phyloP scores from a whole-genome alignment of 1,140 invertebrate genomes.

The Armadillidium nasatum region DNA sequence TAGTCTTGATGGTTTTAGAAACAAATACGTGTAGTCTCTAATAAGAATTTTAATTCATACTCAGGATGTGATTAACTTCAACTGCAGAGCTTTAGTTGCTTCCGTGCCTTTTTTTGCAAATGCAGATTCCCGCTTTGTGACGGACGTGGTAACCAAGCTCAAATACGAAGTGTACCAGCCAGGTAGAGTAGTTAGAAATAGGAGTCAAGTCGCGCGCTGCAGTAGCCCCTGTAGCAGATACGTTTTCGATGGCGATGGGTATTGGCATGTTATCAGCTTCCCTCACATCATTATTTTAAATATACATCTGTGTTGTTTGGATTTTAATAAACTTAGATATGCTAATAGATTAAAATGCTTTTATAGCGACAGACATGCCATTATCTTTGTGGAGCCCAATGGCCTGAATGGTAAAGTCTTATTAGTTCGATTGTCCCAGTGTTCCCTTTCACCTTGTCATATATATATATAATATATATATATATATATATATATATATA shows the following conservation, averaged over 20 bases:
- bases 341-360: not conserved
- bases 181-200: slow-evolving; percentile 55
- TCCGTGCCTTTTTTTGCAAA: slow-evolving; percentile 98
- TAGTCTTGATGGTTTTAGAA: slow-evolving; percentile 32
- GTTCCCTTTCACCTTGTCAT: not conserved
- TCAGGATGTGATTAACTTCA: slow-evolving; percentile 96
- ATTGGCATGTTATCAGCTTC: slow-evolving; percentile 12
- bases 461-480: too few species aligned
- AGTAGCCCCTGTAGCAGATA: not conserved
- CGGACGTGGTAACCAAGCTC: slow-evolving; percentile 94
- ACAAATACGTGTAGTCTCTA: slow-evolving; percentile 22
- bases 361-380: not conserved
- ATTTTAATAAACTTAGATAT: not conserved
- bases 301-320: not conserved
- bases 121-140: slow-evolving; percentile 96
- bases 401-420: not conserved
- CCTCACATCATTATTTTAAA: not conserved
- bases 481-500: too few species aligned
- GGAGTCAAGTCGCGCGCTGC: slow-evolving; percentile 28
- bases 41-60: slow-evolving; percentile 45
- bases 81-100: slow-evolving; percentile 93
- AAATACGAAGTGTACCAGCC: slow-evolving; percentile 99
- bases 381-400: slow-evolving; percentile 3
- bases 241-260: slow-evolving; percentile 5
- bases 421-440: not conserved